Evolutionary conservation across 2,113 vertebrate genomes (phyloP), one percentile per base, ranked within the genome.

Genomic region (Phocoena sinus): DNA sequence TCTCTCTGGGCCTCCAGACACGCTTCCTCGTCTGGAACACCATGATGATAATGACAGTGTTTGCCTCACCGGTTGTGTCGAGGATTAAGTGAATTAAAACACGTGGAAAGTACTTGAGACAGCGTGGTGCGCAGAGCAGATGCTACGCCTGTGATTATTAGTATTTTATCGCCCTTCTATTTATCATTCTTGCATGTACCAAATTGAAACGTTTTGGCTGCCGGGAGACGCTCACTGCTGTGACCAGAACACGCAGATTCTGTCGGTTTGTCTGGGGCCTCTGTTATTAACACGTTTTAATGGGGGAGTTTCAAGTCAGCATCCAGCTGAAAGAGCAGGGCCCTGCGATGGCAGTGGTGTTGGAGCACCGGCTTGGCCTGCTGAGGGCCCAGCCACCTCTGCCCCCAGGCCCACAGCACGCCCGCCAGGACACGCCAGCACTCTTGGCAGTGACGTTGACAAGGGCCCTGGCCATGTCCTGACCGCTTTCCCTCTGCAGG

Each of bases 161-260:
- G 25, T 14, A 3, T 47, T 71, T 80, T 63, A 63, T 41, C 17
- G 50, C 56, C 20, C 0, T 62, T 28, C 3, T 38, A 8, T 56
- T 68, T 80, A 26, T 56, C 60, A 28, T 47, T 38, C 68, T 13
- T 33, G 23, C 84, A 8, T 10, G 0, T 2, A 1, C 33, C 1
- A 2, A 5, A 1, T 2, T 1, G 63, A 25, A 84, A 11, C 70
- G 86, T 15, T 13, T 25, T 5, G 21, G 47, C 85, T 41, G 4
- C 41, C 6, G 11, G n/a, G 23, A 28, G 89, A 13, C 1, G 2
- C 4, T 3, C 7, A 0, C 20, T 0, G 0, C 68, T 0, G 1
- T 7, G 41, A 3, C 36, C 17, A 33, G 71, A 41, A 4, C 12
- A 1, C 0, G 0, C 6, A 15, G 44, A 3, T 6, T 38, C 71